A percentile compares a stretch with the other conserved stretches of the same genome.
Evolutionary conservation across 2,113 vertebrate species (phyloP).

Genomic region (Tauraco erythrolophus): DNA sequence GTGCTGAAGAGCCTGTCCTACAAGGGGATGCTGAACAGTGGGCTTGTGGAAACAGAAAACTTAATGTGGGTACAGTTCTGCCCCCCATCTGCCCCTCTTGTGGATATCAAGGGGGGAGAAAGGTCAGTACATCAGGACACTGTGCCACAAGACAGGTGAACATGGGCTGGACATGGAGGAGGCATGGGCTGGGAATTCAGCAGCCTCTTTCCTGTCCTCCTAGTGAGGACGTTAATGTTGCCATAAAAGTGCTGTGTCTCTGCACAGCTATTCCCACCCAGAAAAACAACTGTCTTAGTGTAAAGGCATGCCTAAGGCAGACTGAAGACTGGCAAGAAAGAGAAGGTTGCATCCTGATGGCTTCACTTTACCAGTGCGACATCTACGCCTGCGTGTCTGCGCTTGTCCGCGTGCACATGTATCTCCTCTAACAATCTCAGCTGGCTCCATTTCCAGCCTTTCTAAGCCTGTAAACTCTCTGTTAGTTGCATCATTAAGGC

Average conservation of each 20-base stretch:
- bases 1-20: background rate
- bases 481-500: background rate
- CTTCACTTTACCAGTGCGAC: background rate
- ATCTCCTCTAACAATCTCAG: background rate
- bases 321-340: background rate
- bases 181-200: background rate
- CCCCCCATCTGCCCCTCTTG: background rate
- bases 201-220: background rate
- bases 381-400: background rate
- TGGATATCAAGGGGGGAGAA: background rate
- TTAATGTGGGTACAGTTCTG: background rate
- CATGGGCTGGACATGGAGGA: background rate
- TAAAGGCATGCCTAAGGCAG: background rate
- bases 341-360: background rate
- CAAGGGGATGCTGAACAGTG: background rate
- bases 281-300: background rate
- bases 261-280: background rate
- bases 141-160: background rate
- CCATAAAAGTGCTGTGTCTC: background rate
- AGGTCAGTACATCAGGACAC: background rate
- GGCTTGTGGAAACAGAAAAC: background rate
- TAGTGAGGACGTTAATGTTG: no score
- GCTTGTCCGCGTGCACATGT: fast-evolving
- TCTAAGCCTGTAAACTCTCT: background rate
- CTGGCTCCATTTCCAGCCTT: background rate